Base-by-base conservation (phyloP, 2,888 invertebrate genomes). In the Drosophila demipolita region DNA sequence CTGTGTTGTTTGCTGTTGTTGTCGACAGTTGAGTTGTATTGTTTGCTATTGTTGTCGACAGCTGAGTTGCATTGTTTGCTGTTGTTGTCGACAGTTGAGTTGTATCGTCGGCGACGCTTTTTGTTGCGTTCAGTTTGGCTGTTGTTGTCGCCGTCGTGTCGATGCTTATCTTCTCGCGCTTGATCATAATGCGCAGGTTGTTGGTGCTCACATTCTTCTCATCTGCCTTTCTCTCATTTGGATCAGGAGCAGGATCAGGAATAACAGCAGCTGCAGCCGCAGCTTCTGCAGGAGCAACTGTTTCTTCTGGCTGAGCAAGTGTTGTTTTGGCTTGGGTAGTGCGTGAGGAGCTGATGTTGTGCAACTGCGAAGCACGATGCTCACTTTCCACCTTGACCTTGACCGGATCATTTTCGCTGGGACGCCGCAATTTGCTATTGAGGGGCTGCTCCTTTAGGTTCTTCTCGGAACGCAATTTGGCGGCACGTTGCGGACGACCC, bases 401-500 rank as follows among this genome's bases (percentile, higher is more conserved):
- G 5, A 84, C 63, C 29, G 42, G 33, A 0, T 87, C 83, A 0
- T 63, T 61, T 15, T 52, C 58, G 35, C 82, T 85, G 1, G 92
- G 92, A 1, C 90, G 89, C 4, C 93, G 87, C 58, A 92, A 7
- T 66, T 93, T 93, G 0, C 17, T 3, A 1, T 38, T 78, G 0
- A 92, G 53, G 2, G 76, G 15, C 3, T 80, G 83, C 52, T 93
- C 92, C 68, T 92, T 93, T 4, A 93, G 79, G 66, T 78, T 80
- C 45, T 85, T 88, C 53, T 91, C 92, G 0, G 79, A 80, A 50
- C 89, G 91, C 7, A 91, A 35, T 60, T 90, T 93, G 2, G 93
- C 92, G 0, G 92, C 92, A 3, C 93, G 90, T 61, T 89, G 83
- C 7, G 92, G 93, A 2, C 93, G 87, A 3, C 82, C 81, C 17